Percentiles rank a stretch among this genome's conserved stretches.
Conservation (phyloP, 92 coral and sea anemone genomes). For the Palythoa grandiflora region DNA sequence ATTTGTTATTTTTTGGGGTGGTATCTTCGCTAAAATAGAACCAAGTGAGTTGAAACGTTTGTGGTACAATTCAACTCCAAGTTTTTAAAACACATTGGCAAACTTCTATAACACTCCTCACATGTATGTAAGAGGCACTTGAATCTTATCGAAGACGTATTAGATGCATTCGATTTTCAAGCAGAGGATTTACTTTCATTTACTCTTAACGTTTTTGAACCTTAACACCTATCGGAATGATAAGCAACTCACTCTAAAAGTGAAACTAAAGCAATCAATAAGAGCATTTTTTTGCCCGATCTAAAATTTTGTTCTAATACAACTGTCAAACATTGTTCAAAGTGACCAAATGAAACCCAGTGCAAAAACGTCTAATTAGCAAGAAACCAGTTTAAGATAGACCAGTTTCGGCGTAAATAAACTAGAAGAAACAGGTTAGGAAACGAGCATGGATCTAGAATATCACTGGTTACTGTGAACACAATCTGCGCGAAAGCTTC, state of each 20-base stretch:
- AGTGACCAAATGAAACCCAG: conserved; percentile 17
- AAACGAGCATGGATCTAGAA: conserved; percentile 24
- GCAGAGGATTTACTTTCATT: too few relatives aligned
- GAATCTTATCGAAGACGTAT: too few relatives aligned
- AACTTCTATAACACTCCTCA: too few relatives aligned
- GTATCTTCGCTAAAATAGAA: not conserved
- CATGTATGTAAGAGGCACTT: too few relatives aligned
- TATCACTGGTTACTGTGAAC: not conserved
- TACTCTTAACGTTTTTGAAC: not conserved
- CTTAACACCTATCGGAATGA: conserved; percentile 23
- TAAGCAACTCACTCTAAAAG: conserved; percentile 20
- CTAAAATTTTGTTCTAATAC: conserved; percentile 17
- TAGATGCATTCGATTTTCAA: too few relatives aligned
- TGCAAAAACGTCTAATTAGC: conserved; percentile 17
- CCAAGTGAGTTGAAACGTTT: too few relatives aligned
- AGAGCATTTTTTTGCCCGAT: conserved; percentile 23
- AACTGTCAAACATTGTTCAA: not conserved
- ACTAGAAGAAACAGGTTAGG: not conserved
- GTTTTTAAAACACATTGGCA: too few relatives aligned
- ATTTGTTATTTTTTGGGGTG: not conserved
- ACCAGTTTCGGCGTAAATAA: conserved; percentile 21
- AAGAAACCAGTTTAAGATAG: conserved; percentile 20
- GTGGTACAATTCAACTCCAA: too few relatives aligned
- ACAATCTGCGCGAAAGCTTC: not conserved
- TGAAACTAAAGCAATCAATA: not conserved